A percentile compares a stretch with the other conserved stretches of the same genome.
phyloP scores from a whole-genome alignment of 92 coral and sea anemone genomes.

The Phymanthus crucifer region DNA sequence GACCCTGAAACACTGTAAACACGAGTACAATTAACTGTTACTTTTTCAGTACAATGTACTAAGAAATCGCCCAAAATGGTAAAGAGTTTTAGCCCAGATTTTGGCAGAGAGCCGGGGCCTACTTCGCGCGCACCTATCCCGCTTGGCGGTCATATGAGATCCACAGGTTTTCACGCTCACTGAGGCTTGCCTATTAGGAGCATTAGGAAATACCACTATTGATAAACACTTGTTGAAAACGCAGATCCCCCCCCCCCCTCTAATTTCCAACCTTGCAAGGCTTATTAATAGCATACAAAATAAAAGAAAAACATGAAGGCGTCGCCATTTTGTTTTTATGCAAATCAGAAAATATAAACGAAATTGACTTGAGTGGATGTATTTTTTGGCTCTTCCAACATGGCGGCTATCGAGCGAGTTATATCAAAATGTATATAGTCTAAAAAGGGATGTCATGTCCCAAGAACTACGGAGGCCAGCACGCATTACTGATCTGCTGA shows the following conservation, averaged over 20 bases:
- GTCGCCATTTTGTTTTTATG: neutral
- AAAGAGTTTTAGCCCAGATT: neutral
- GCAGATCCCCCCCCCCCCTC: too few species aligned
- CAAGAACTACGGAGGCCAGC: neutral
- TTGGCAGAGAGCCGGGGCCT: neutral
- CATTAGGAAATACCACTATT: too few species aligned
- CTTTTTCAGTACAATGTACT: neutral
- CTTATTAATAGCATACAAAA: too few species aligned
- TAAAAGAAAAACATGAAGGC: neutral
- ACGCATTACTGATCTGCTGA: neutral
- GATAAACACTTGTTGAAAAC: too few species aligned
- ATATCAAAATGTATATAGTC: too few species aligned
- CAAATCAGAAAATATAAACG: neutral
- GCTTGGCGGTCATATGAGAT: neutral
- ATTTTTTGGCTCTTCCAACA: too few species aligned
- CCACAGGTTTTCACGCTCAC: neutral
- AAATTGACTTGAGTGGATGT: neutral
- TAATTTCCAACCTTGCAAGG: too few species aligned
- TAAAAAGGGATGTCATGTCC: neutral
- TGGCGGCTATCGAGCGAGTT: too few species aligned
- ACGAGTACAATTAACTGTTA: neutral
- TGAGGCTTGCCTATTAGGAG: neutral
- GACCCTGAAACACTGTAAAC: neutral
- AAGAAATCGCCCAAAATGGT: neutral
- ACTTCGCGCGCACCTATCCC: neutral